Conservation (phyloP, 2,888 invertebrate genomes). For the Drosophila eohydei region DNA sequence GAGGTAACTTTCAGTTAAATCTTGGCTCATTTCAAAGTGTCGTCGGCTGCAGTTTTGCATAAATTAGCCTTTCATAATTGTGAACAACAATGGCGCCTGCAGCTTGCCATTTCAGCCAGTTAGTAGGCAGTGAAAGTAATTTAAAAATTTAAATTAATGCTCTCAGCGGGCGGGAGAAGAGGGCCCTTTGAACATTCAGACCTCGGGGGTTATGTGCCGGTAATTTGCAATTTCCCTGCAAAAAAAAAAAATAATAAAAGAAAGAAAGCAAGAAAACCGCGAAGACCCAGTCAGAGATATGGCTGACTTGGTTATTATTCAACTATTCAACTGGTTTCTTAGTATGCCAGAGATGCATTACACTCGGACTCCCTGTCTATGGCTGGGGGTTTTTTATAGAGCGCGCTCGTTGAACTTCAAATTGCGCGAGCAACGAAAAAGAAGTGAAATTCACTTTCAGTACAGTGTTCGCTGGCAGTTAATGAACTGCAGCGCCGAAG, state of each 20-base stretch:
- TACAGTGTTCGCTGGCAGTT: conserved; percentile 56
- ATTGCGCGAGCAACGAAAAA: conserved; percentile 46
- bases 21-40: conserved; percentile 16
- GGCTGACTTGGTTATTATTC: conserved; percentile 67
- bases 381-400: conserved; percentile 39
- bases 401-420: conserved; percentile 73
- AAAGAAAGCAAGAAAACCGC: neutral
- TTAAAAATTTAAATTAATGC: conserved; percentile 65
- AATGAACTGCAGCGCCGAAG: conserved; percentile 59
- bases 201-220: conserved; percentile 69
- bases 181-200: conserved; percentile 49
- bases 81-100: conserved; percentile 43
- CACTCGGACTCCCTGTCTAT: conserved; percentile 19
- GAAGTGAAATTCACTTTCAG: conserved; percentile 75
- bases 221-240: conserved; percentile 75
- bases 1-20: conserved; percentile 11
- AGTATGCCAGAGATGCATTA: conserved; percentile 62
- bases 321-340: conserved; percentile 79
- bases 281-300: conserved; percentile 40
- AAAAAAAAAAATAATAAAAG: conserved; percentile 16
- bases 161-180: conserved; percentile 33
- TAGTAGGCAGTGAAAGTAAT: conserved; percentile 73
- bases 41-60: conserved; percentile 21
- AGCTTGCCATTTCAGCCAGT: conserved; percentile 22
- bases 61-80: conserved; percentile 61